Percentiles rank a stretch among this genome's conserved stretches.
Evolutionary conservation across 1,140 invertebrate genomes (phyloP).

Genomic region (Phenacoccus solenopsis): DNA sequence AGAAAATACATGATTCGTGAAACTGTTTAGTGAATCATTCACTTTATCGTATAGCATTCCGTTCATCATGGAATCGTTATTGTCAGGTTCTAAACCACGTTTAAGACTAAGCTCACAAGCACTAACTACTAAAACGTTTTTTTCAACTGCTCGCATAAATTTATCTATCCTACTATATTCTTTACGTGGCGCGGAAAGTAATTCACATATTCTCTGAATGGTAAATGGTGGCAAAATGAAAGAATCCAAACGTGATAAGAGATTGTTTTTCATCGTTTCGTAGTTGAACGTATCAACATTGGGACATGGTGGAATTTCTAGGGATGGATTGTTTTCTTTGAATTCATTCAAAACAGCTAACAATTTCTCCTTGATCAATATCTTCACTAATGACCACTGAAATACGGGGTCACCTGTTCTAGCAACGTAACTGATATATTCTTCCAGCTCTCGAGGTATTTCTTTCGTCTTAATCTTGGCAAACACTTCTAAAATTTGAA

Average conservation of each 20-base stretch:
- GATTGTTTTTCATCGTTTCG: constrained; percentile 71
- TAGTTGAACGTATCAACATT: constrained; percentile 87
- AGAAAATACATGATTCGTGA: background rate
- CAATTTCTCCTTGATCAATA: constrained; percentile 75
- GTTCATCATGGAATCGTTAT: background rate
- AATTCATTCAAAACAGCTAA: constrained; percentile 76
- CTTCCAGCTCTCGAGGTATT: constrained; percentile 79
- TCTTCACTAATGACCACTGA: constrained; percentile 78
- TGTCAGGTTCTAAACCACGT: background rate
- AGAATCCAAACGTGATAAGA: constrained; percentile 69
- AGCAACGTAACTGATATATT: constrained; percentile 79
- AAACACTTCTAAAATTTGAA: constrained; percentile 70
- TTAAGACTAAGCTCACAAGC: constrained; percentile 57
- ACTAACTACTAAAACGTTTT: constrained; percentile 87
- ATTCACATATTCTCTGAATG: constrained; percentile 86
- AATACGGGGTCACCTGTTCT: constrained; percentile 88
- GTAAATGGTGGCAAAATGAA: constrained; percentile 88
- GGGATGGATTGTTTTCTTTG: constrained; percentile 58
- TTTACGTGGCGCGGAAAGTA: constrained; percentile 77
- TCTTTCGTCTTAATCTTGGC: constrained; percentile 65
- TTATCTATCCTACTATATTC: constrained; percentile 93
- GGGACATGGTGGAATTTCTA: constrained; percentile 62
- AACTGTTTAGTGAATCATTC: background rate
- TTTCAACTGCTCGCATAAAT: constrained; percentile 87
- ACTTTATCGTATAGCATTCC: constrained; percentile 8